Base-by-base conservation (phyloP, 2,888 invertebrate species). In the Leptinotarsa rubiginosa region DNA sequence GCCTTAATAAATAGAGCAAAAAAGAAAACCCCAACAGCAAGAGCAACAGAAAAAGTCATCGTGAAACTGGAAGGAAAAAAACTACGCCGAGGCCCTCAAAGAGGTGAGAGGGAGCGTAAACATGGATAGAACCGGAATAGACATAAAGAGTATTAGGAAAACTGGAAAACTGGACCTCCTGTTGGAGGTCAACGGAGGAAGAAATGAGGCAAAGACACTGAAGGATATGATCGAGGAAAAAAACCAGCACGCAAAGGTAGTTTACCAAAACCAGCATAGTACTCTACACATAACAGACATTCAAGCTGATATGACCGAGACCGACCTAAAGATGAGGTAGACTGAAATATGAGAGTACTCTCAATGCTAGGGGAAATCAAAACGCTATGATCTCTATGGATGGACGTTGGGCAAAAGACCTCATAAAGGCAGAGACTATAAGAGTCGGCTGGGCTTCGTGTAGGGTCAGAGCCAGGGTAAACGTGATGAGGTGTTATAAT, bases 141-240 rank as follows among this genome's bases (percentile, higher is more conserved):
- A 49, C 4, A 49, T 49, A 49, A 49, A 49, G 16, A 49, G 49
- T 3, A 49, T 49, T 4, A 49, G 16, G 13, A 49, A 49, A 16
- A 49, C 47, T 1, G 16, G 49, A 10, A 47, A 67, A 49, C 68
- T 52, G 4, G 69, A 71, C 25, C 47, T 65, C 16, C 31, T 41
- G 1, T 10, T 12, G 31, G 47, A 31, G 18, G 16, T 65, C 13
- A 25, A 47, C 3, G 41, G n/a, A 20, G 65, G n/a, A n/a, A 47
- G 41, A 15, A 41, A 18, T n/a, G 18, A 18, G 18, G 65, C 22
- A 7, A 25, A 25, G 4, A 5, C 18, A 16, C 31, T 31, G 16
- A 65, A 13, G 41, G n/a, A 47, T 16, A 16, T 16, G 16, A 49
- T 49, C 49, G 49, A 49, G 16, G 4, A 16, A 16, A 49, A 16